Evolutionary conservation across 2,888 invertebrate species (phyloP), one percentile per base, ranked within the genome.

Genomic region (Meghimatium bilineatum): DNA sequence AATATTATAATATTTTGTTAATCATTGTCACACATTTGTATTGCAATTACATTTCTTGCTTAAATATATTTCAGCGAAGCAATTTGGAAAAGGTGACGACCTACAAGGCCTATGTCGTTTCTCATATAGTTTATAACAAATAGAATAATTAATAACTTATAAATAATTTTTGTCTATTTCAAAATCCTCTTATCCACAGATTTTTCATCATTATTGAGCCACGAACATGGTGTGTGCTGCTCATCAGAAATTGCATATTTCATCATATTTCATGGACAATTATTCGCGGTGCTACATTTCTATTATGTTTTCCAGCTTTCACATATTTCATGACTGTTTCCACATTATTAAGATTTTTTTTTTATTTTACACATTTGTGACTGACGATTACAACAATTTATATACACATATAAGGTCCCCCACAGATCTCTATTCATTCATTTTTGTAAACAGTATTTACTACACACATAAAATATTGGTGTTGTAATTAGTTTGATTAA

Each of bases 391-490:
- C n/a, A 1, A 74, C 32, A 26, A 74, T n/a, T 52, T 74, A 49
- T 26, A 17, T 52, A 71, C 36, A 14, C 38, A 23, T 52, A 26
- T 52, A 23, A 79, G 26, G 84, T 84, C 84, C 84, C 75, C 80
- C 84, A 84, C 84, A 84, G 80, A 84, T 83, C 83, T 83, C 74
- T 60, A 23, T 63, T 32, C 52, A 56, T 29, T 75, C 34, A 71
- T 2, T 26, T 63, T 67, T 82, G 17, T 74, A 20, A 63, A n/a
- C 36, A n/a, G 32, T 56, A 34, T n/a, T 44, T 34, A 72, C n/a
- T 44, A 44, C 44, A 44, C 12, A 12, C 44, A 44, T 44, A 44
- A 12, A 44, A 44, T 44, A 44, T 44, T 44, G 12, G 12, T 44
- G 44, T 8, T 44, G 44, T 12, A 44, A 5, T 38, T 20, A 26